These are phyloP conservation scores for Apodemia duryi DNA, from an alignment of 2,888 invertebrate genomes.

Conservation along the genomic window DNA sequence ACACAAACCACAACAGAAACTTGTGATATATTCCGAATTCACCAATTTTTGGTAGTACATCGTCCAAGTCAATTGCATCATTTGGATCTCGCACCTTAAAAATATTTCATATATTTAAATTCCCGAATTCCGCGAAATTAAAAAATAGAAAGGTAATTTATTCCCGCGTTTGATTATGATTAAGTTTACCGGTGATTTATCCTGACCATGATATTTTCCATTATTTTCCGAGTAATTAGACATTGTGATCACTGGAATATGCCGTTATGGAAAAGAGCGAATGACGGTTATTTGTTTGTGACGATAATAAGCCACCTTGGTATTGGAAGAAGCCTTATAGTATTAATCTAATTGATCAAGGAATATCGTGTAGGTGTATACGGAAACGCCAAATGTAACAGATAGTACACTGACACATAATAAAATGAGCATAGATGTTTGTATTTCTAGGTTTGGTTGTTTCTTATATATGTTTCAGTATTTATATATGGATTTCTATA, in stretches of 20 bases:
- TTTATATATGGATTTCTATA: too few species aligned
- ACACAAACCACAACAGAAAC: constrained; percentile 89
- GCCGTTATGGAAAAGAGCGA: constrained; percentile 23
- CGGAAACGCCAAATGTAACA: constrained; percentile 27
- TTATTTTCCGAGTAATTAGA: constrained; percentile 26
- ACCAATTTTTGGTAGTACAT: constrained; percentile 90
- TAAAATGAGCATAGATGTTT: neutral
- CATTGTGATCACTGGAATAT: constrained; percentile 18
- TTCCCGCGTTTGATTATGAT: neutral
- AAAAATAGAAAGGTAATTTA: neutral
- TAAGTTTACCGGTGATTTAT: constrained; percentile 45
- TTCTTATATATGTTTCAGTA: neutral
- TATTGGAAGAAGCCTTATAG: constrained; percentile 59
- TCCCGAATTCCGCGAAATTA: too few species aligned
- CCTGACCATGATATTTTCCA: constrained; percentile 42
- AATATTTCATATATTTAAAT: neutral
- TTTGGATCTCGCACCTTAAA: constrained; percentile 57
- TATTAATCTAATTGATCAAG: constrained; percentile 72
- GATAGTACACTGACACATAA: constrained; percentile 7
- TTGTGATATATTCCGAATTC: constrained; percentile 95
- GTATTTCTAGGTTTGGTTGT: too few species aligned
- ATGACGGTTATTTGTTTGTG: constrained; percentile 43
- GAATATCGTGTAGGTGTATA: constrained; percentile 37
- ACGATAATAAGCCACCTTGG: constrained; percentile 47
- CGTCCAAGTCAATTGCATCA: constrained; percentile 87